Evolutionary conservation across 2,797 vertebrate genomes (phyloP).

Genomic region (Sebastes jordani): DNA sequence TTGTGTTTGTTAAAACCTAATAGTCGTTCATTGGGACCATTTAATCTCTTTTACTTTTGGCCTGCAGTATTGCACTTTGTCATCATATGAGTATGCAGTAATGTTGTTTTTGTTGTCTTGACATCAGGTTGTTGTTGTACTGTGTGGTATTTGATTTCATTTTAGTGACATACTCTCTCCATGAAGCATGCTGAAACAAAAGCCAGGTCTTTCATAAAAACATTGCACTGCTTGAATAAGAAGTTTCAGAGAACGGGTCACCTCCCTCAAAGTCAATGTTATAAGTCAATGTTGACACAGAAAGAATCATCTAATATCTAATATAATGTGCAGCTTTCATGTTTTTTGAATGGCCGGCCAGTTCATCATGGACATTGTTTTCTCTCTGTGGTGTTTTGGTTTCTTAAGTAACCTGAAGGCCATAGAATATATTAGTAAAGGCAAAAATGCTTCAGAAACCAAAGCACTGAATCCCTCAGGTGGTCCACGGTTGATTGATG

Average conservation of each 20-base stretch:
- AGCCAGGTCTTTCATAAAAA: slow-evolving; percentile 56
- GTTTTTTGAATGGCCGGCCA: slow-evolving; percentile 56
- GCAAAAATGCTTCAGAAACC: slow-evolving; percentile 39
- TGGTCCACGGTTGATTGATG: background rate
- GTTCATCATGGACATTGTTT: slow-evolving; percentile 30
- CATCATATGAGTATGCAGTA: slow-evolving; percentile 45
- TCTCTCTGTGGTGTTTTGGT: slow-evolving; percentile 43
- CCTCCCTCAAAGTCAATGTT: background rate
- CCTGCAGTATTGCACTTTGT: slow-evolving; percentile 52
- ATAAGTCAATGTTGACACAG: slow-evolving; percentile 8
- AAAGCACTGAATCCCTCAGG: slow-evolving; percentile 47
- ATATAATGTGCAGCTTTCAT: slow-evolving; percentile 22
- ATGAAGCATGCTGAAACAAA: slow-evolving; percentile 69
- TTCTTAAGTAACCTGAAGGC: slow-evolving; percentile 30
- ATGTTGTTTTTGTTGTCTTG: slow-evolving; percentile 38
- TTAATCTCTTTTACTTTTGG: slow-evolving; percentile 35
- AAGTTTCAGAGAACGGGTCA: background rate
- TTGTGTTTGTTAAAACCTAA: slow-evolving; percentile 25
- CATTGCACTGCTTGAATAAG: slow-evolving; percentile 25
- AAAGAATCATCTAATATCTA: slow-evolving; percentile 26
- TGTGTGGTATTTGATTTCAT: slow-evolving; percentile 58
- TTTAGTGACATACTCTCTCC: slow-evolving; percentile 42
- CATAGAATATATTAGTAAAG: too few species aligned
- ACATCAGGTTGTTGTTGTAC: slow-evolving; percentile 43
- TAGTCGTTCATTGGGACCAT: slow-evolving; percentile 2